A percentile compares a stretch with the other conserved stretches of the same genome.
These are phyloP conservation scores for Liolophura sinensis DNA, from an alignment of 1,140 invertebrate species.

Conservation along the genomic window DNA sequence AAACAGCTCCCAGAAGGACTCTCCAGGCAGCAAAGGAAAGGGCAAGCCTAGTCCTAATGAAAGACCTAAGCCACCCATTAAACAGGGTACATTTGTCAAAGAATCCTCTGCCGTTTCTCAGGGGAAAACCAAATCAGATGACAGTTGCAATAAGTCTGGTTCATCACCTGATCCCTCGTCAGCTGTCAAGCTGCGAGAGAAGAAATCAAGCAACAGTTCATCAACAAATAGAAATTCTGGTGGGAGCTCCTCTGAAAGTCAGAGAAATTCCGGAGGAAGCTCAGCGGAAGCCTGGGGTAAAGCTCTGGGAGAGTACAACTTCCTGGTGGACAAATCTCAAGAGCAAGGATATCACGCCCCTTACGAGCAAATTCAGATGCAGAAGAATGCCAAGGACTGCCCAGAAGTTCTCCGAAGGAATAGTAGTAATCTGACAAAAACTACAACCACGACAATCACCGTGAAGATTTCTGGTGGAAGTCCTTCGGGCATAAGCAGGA, in stretches of 20 bases:
- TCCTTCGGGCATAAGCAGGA: too few species aligned
- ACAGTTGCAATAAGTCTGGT: conserved; percentile 1
- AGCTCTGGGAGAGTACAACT: conserved; percentile 30
- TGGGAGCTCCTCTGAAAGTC: conserved; percentile 12
- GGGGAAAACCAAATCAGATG: conserved; percentile 22
- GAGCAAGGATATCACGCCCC: conserved; percentile 13
- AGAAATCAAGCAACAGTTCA: conserved; percentile 16
- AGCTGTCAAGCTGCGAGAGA: conserved; percentile 17
- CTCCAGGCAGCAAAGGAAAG: conserved; percentile 20
- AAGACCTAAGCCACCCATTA: conserved; percentile 54
- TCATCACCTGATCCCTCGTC: conserved; percentile 12
- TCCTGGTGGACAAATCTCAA: conserved; percentile 20
- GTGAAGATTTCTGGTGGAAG: too few species aligned
- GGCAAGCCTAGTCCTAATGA: conserved; percentile 23
- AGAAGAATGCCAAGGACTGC: conserved; percentile 19
- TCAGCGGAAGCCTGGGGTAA: conserved; percentile 34
- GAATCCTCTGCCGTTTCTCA: conserved; percentile 57
- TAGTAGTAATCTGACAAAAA: neutral
- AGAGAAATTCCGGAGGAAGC: conserved; percentile 20
- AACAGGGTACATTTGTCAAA: conserved; percentile 87
- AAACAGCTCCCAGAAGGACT: conserved; percentile 10
- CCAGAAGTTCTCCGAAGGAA: conserved; percentile 5
- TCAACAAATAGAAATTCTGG: conserved; percentile 18
- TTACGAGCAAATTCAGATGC: conserved; percentile 21
- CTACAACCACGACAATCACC: neutral